Evolutionary conservation across 2,888 invertebrate species (phyloP).

Genomic region (Limnephilus marmoratus): DNA sequence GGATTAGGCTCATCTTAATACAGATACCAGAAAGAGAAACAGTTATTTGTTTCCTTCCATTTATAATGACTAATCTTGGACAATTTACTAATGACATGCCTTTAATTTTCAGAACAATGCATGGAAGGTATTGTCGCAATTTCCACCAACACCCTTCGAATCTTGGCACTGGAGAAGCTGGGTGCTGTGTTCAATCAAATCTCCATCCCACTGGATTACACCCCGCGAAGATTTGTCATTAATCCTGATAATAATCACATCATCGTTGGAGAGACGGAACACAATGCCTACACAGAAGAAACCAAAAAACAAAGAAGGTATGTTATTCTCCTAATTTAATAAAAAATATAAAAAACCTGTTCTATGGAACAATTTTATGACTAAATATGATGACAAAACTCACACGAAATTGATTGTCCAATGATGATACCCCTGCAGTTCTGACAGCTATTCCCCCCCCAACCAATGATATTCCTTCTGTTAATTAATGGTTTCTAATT

Average conservation of each 20-base stretch:
- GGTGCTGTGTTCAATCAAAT: slow-evolving; percentile 99
- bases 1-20: slow-evolving; percentile 52
- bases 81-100: slow-evolving; percentile 69
- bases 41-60: not conserved
- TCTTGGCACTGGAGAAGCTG: slow-evolving; percentile 97
- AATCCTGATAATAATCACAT: slow-evolving; percentile 94
- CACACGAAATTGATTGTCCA: slow-evolving; percentile 68
- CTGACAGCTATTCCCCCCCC: slow-evolving; percentile 52
- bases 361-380: not conserved
- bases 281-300: slow-evolving; percentile 98
- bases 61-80: not conserved
- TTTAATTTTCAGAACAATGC: slow-evolving; percentile 88
- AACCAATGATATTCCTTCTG: not conserved
- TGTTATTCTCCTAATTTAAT: not conserved
- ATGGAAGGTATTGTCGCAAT: slow-evolving; percentile 99
- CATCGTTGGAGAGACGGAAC: slow-evolving; percentile 96
- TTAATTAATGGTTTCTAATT: not conserved
- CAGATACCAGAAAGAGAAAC: slow-evolving; percentile 61
- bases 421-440: slow-evolving; percentile 66
- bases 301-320: slow-evolving; percentile 91
- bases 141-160: slow-evolving; percentile 96
- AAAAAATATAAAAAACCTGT: not conserved
- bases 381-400: slow-evolving; percentile 73
- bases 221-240: slow-evolving; percentile 95
- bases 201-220: slow-evolving; percentile 94